Evolutionary conservation across 53 echinoderm and acorn worm genomes (phyloP), one percentile per base, ranked within the genome.

Genomic region (Henricia sp.): DNA sequence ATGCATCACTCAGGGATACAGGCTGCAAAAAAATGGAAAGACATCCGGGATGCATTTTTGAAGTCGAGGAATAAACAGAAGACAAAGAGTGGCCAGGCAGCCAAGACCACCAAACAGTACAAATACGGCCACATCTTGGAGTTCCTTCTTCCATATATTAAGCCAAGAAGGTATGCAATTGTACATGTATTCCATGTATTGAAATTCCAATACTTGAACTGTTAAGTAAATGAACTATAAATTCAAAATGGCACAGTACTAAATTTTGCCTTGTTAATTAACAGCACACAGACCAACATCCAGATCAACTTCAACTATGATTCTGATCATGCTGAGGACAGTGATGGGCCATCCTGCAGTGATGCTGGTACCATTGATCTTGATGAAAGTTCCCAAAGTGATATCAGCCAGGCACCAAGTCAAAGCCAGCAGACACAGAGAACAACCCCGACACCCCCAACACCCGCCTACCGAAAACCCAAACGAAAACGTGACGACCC

Each of bases 1-100:
- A 19, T 17, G 17, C 53, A 66, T 37, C 38, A 17, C 14, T 37
- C 37, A 66, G 66, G 66, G 37, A 16, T 38, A 37, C 38, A 52
- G 23, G 76, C 67, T 29, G 77, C 53, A 25, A 87, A 78, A 30
- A 77, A 52, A n/a, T 87, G 87, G 87, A 19, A 17, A 25, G 67
- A 87, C 24, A 19, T 78, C 41, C 4, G 78, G 17, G 57, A 87
- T 55, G 78, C 87, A 16, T 78, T 67, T 37, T 36, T 66, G 16
- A 66, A 37, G 66, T 66, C 66, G 2, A 77, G 41, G 36, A 87
- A 53, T 1, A 77, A 68, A 9, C 66, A 55, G 2, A 87, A 87
- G 68, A 87, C 52, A 32, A 40, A 38, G 24, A 58, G 40, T 2
- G 84, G 84, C n/a, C 37, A 84, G 11, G 58, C 30, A 1, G 67